Conservation (phyloP, 2,113 vertebrate genomes). For the Parus major region DNA sequence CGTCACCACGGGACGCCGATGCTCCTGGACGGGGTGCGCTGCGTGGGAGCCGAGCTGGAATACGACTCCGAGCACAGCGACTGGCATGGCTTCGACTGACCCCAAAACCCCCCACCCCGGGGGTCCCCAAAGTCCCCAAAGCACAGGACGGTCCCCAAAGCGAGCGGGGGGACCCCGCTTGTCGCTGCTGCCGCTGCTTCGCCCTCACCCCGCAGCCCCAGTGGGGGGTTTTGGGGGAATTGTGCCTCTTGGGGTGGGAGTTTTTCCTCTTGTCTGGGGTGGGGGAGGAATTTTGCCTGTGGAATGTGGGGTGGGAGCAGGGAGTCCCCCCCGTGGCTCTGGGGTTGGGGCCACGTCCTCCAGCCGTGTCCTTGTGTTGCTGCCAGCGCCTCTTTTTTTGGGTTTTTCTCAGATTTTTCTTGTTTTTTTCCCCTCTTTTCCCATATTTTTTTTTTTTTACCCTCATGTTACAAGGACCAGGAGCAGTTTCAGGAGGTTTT, state of each 20-base stretch:
- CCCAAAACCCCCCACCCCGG: neutral
- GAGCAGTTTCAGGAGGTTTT: neutral
- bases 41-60: slow-evolving; percentile 88
- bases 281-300: neutral
- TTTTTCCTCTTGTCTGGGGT: neutral
- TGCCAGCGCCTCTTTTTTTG: neutral
- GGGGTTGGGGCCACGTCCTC: neutral
- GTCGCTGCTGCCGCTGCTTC: neutral
- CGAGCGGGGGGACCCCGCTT: neutral
- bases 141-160: neutral
- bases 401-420: neutral
- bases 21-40: slow-evolving; percentile 92
- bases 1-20: slow-evolving; percentile 93
- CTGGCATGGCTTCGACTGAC: slow-evolving; percentile 94
- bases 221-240: neutral
- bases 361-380: neutral
- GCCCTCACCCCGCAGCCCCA: neutral
- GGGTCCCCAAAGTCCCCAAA: neutral
- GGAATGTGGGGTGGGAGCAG: neutral
- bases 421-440: neutral
- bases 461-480: neutral
- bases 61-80: slow-evolving; percentile 97
- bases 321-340: neutral
- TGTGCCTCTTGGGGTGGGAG: neutral
- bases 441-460: neutral